Percentiles rank a stretch among this genome's conserved stretches.
phyloP scores from a whole-genome alignment of 2,888 invertebrate species.

The Chydorus sphaericus region DNA sequence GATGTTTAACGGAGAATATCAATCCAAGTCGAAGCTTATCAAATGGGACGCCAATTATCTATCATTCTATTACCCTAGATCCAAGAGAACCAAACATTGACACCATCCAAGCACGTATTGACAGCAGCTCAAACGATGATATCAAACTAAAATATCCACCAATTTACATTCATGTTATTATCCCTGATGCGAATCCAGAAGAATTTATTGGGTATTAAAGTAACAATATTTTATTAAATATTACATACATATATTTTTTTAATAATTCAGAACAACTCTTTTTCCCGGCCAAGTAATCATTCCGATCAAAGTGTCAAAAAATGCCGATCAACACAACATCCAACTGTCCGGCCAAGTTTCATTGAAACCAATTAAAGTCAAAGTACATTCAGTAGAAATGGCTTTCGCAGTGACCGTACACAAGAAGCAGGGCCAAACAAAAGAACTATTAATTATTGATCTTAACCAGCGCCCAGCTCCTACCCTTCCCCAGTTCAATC shows the following conservation, averaged over 20 bases:
- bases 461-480: background rate
- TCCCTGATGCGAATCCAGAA: too few species aligned
- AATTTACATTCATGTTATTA: too few species aligned
- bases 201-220: too few species aligned
- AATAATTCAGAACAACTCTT: too few species aligned
- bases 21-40: background rate
- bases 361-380: background rate
- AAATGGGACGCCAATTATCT: background rate
- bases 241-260: too few species aligned
- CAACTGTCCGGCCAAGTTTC: background rate
- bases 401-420: background rate
- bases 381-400: background rate
- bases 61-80: background rate
- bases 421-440: background rate
- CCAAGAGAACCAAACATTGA: background rate
- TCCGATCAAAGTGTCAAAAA: background rate
- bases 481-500: background rate
- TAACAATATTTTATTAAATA: too few species aligned
- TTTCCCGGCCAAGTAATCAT: background rate
- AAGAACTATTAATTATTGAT: background rate
- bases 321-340: background rate
- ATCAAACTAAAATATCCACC: too few species aligned
- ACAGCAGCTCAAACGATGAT: background rate
- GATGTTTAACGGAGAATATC: background rate
- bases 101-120: too few species aligned